Evolutionary conservation across 2,797 vertebrate genomes (phyloP), one percentile per base, ranked within the genome.

Genomic region (Benthosema pterotum): DNA sequence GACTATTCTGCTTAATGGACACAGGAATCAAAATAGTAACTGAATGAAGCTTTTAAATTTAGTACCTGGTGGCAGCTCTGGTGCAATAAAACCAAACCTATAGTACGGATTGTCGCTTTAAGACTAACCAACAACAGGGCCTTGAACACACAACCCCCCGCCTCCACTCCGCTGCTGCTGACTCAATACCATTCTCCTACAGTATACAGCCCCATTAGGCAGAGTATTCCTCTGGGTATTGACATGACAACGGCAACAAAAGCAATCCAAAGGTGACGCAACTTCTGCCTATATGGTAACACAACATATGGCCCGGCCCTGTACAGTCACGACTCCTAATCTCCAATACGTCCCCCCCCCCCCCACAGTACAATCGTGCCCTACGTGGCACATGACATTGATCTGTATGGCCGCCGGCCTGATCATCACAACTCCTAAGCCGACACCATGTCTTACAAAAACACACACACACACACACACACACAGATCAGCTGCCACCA

Each of bases 121-220:
- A 38, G 32, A 38, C 7, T 38, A 9, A n/a, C n/a, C n/a, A n/a
- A n/a, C n/a, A n/a, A 38, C 8, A 38, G 32, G 32, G 32, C 32
- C 32, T 38, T 38, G 32, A 38, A 38, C 7, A 38, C 32, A 38
- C 32, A 38, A 38, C 32, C 32, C 11, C 11, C 32, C 8, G 32
- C 11, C 32, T 11, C 8, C 32, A 38, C 32, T 38, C 32, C 5
- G 22, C 22, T 25, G 22, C 32, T 25, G 22, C 22, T 25, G 22
- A 38, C 32, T 38, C 32, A 38, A 38, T 38, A 38, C 32, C 32
- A 38, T 9, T 38, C 28, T n/a, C n/a, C 75, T 32, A n/a, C 60
- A 64, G 74, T 9, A 74, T 32, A n/a, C 60, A 64, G 74, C 54
- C 52, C 71, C 68, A 78, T 82, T 77, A 82, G 38, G 1, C 25